Base-by-base conservation (phyloP, 2,797 vertebrate genomes). In the Aulostomus chinensis region DNA sequence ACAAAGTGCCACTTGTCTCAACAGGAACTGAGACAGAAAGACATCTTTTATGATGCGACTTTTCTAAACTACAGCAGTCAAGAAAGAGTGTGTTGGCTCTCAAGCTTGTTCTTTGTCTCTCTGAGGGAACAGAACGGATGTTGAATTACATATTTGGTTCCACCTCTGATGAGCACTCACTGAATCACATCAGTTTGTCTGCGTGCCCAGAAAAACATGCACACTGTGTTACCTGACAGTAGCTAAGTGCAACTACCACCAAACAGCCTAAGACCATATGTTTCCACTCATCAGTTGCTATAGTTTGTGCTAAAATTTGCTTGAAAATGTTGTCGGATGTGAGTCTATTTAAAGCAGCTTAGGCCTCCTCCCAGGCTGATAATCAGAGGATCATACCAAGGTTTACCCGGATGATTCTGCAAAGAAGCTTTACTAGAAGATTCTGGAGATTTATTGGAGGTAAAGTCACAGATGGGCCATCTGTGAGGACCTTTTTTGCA, bases 1-100 rank as follows among this genome's bases (percentile, higher is more conserved):
- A 68, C 46, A 59, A 46, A 66, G 56, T 73, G 65, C 71, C 43
- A 37, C 59, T 72, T 79, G 74, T 83, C 63, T 86, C 46, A 40
- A 58, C 37, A 36, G 57, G n/a, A 39, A 42, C 50, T 25, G 25
- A 54, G 21, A 65, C 28, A 29, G 35, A 73, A 48, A 66, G 36
- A 47, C 51, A 16, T 71, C 38, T 68, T 71, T 76, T 62, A 64
- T 63, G 40, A 66, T 47, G 37, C 11, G 4, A 25, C 18, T 52
- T 54, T 54, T 40, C 5, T 41, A 36, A 68, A 60, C 66, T 21
- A 48, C 45, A 29, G 5, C 1, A 28, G 66, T 68, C 45, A 35
- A 32, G 11, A 65, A 35, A 25, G 38, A 33, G 16, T 26, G 28
- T 18, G 48, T 13, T 29, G 33, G 13, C 31, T 42, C 48, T 47